These are phyloP conservation scores for Dryococelus australis DNA, from an alignment of 2,888 invertebrate genomes.

Conservation along the genomic window DNA sequence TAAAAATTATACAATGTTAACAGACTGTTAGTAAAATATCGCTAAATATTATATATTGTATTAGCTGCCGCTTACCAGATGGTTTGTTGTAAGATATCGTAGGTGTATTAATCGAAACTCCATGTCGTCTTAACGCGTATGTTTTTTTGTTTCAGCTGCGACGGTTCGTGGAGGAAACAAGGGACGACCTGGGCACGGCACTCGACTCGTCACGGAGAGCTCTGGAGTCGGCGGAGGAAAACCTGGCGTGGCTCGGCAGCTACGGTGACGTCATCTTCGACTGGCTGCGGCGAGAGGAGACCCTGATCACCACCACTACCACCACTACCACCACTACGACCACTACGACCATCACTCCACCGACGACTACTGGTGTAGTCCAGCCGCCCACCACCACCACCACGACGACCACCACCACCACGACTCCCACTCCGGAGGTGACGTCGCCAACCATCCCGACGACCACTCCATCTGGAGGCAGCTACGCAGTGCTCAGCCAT, in stretches of 20 bases:
- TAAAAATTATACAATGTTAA: too few relatives aligned
- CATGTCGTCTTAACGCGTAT: too few relatives aligned
- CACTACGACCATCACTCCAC: background rate
- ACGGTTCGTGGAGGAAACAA: background rate
- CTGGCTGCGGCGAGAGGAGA: background rate
- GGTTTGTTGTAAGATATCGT: too few relatives aligned
- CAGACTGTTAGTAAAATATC: too few relatives aligned
- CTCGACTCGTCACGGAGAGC: constrained; percentile 1
- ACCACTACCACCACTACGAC: constrained; percentile 6
- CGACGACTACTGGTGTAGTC: background rate
- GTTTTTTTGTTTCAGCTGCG: background rate
- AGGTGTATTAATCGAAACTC: too few relatives aligned
- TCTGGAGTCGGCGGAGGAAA: constrained; percentile 21
- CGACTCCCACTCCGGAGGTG: background rate
- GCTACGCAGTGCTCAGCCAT: background rate
- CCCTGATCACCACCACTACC: background rate
- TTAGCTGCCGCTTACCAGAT: too few relatives aligned
- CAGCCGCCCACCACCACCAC: background rate
- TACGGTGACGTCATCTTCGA: background rate
- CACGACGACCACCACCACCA: background rate
- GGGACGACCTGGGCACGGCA: background rate
- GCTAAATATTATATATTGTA: too few relatives aligned
- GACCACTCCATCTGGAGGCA: background rate
- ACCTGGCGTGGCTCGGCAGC: background rate
- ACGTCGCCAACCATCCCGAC: background rate